Evolutionary conservation across 1,140 invertebrate species (phyloP).

Genomic region (Lordiphosa mommai): DNA sequence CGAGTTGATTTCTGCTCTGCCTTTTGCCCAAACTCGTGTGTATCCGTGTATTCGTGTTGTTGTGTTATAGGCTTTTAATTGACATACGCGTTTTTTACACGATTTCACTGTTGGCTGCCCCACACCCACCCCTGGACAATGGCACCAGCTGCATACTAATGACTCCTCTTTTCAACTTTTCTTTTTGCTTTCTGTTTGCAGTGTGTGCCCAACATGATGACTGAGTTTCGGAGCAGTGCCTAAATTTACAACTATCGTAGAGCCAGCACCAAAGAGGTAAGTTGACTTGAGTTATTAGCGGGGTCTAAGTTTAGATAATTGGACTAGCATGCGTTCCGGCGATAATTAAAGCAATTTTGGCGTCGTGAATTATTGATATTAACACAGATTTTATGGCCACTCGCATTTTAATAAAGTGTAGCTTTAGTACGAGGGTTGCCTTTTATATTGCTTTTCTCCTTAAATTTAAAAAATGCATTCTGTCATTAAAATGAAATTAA

Average conservation of each 20-base stretch:
- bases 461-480: background rate
- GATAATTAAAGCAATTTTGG: constrained; percentile 43
- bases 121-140: no score
- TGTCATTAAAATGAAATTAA: no score
- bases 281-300: constrained; percentile 52
- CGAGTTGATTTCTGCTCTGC: constrained; percentile 44
- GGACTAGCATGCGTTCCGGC: constrained; percentile 44
- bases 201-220: constrained; percentile 25
- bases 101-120: constrained; percentile 49
- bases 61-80: constrained; percentile 77
- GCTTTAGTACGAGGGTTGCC: background rate
- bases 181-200: constrained; percentile 29
- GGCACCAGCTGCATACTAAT: constrained; percentile 59
- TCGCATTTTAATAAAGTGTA: constrained; percentile 25
- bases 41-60: constrained; percentile 11
- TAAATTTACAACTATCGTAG: constrained; percentile 39
- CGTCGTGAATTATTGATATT: constrained; percentile 47
- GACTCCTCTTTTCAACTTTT: constrained; percentile 2
- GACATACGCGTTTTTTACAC: constrained; percentile 70
- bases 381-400: constrained; percentile 64
- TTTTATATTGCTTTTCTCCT: background rate
- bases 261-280: constrained; percentile 45
- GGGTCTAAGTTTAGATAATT: constrained; percentile 57
- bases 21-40: constrained; percentile 27
- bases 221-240: constrained; percentile 13